Evolutionary conservation across 2,797 vertebrate genomes (phyloP).

Genomic region (Phoxinus dragarum): DNA sequence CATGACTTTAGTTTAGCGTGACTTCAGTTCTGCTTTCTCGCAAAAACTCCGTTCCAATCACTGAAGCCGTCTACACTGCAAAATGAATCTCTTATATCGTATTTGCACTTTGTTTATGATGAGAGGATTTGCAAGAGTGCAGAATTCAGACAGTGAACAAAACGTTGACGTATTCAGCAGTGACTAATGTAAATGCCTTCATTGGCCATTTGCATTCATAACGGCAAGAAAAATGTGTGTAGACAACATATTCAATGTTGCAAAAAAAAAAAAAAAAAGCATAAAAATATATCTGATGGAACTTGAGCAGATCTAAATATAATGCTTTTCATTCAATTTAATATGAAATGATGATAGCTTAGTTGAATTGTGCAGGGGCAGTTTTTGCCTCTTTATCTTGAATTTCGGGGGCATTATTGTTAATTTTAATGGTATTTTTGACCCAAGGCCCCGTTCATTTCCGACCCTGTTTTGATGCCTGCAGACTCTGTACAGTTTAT

Average conservation of each 20-base stretch:
- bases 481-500: background rate
- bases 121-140: background rate
- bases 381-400: background rate
- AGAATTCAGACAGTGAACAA: background rate
- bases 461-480: background rate
- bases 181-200: background rate
- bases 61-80: background rate
- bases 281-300: background rate
- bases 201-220: background rate
- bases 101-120: background rate
- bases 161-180: background rate
- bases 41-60: background rate
- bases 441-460: background rate
- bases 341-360: background rate
- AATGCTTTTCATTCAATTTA: background rate
- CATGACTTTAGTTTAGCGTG: background rate
- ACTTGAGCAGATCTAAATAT: background rate
- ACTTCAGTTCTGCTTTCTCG: background rate
- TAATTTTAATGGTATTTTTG: background rate
- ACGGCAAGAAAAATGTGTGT: background rate
- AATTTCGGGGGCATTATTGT: background rate
- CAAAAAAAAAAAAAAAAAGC: background rate
- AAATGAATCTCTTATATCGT: background rate
- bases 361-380: background rate
- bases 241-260: background rate